phyloP scores from a whole-genome alignment of 2,113 vertebrate genomes.

The Oxyruncus cristatus region DNA sequence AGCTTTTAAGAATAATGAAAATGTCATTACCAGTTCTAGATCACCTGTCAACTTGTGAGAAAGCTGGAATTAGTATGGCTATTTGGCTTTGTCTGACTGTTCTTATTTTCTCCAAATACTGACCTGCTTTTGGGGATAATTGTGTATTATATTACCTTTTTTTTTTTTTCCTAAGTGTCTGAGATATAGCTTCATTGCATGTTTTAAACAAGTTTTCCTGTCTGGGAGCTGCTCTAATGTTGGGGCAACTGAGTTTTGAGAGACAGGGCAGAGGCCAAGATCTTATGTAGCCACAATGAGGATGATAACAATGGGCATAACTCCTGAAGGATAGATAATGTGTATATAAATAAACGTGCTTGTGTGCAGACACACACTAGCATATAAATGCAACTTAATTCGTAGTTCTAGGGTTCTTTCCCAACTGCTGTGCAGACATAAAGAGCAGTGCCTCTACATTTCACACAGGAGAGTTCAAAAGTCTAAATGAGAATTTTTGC shows the following conservation, averaged over 20 bases:
- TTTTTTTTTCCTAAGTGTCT: not conserved
- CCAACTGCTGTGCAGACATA: not conserved
- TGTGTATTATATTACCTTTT: not conserved
- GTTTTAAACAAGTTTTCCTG: not conserved
- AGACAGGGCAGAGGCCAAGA: not conserved
- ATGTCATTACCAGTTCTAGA: not conserved
- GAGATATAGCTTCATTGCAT: not conserved
- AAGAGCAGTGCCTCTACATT: not conserved
- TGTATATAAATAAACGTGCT: not conserved
- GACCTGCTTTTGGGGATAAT: not conserved
- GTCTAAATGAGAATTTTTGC: not conserved
- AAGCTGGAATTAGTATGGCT: not conserved
- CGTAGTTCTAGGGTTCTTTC: not conserved
- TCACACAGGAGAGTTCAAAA: not conserved
- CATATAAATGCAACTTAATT: not conserved
- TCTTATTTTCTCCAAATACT: not conserved
- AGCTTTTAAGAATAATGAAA: not conserved
- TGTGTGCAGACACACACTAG: not conserved
- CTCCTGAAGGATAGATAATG: not conserved
- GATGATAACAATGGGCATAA: not conserved
- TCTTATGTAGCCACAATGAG: not conserved
- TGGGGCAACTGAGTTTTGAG: not conserved
- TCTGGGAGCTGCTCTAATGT: not conserved
- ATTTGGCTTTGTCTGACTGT: not conserved
- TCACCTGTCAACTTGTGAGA: not conserved